Conservation (phyloP, 2,113 vertebrate species). For the Ageneiosus marmoratus region DNA sequence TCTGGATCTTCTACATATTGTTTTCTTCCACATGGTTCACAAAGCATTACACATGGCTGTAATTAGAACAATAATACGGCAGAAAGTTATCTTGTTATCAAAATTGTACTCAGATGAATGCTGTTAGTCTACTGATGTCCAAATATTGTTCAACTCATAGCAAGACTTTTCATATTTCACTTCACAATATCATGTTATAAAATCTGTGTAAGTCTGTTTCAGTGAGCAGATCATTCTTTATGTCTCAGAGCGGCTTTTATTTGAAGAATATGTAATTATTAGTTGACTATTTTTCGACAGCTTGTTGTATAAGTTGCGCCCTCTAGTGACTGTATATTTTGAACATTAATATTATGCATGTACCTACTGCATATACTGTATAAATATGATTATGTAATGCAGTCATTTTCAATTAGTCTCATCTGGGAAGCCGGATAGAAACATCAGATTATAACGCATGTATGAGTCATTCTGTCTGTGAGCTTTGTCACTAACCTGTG, state of each 20-base stretch:
- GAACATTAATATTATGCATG: slow-evolving; percentile 9
- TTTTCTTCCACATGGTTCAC: not conserved
- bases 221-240: not conserved
- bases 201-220: not conserved
- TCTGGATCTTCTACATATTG: not conserved
- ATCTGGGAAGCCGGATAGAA: slow-evolving; percentile 72
- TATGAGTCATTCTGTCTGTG: slow-evolving; percentile 55
- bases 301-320: slow-evolving; percentile 45
- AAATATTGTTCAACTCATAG: not conserved
- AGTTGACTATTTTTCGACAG: not conserved
- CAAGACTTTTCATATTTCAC: not conserved
- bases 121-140: not conserved
- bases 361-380: slow-evolving; percentile 65
- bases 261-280: not conserved
- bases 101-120: not conserved
- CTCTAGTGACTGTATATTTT: slow-evolving; percentile 56
- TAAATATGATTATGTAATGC: not conserved
- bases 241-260: not conserved
- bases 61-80: not conserved
- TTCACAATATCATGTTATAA: not conserved
- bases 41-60: not conserved
- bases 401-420: slow-evolving; percentile 53
- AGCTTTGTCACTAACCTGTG: slow-evolving; percentile 34
- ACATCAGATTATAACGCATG: slow-evolving; percentile 60
- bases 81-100: not conserved